Evolutionary conservation across 1,140 invertebrate genomes (phyloP).

Genomic region (Musca domestica): DNA sequence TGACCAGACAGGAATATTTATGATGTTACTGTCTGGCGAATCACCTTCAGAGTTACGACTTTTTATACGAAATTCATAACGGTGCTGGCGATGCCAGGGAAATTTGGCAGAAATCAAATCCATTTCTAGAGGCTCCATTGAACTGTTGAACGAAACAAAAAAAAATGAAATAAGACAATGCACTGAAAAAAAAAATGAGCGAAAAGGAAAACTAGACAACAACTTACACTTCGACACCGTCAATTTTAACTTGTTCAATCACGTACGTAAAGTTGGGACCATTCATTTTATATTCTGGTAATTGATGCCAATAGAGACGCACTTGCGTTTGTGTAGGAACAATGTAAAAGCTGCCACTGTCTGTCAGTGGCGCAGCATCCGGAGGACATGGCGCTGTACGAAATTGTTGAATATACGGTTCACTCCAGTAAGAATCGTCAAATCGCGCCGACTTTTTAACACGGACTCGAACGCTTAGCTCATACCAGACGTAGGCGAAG

Average conservation of each 20-base stretch:
- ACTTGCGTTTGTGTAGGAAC: constrained; percentile 24
- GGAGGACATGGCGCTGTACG: constrained; percentile 14
- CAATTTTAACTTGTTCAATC: background rate
- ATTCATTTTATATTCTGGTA: constrained; percentile 23
- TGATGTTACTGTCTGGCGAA: constrained; percentile 36
- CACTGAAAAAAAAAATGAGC: too few species aligned
- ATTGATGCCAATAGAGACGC: constrained; percentile 27
- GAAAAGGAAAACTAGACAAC: background rate
- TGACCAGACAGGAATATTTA: constrained; percentile 34
- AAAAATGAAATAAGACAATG: background rate
- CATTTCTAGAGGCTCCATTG: constrained; percentile 5
- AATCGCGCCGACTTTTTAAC: constrained; percentile 8
- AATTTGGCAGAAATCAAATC: constrained; percentile 18
- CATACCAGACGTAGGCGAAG: constrained; percentile 22
- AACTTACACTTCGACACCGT: constrained; percentile 19
- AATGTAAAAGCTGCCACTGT: constrained; percentile 25
- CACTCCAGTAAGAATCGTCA: constrained; percentile 24
- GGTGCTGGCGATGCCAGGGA: background rate
- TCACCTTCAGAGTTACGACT: constrained; percentile 38
- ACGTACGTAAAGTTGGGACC: constrained; percentile 26
- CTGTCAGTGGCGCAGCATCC: constrained; percentile 14
- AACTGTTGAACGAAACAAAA: background rate
- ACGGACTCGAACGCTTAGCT: constrained; percentile 21
- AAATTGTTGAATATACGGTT: constrained; percentile 16
- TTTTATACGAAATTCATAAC: constrained; percentile 38